Evolutionary conservation across 2,113 vertebrate genomes (phyloP).

Genomic region (Crypturellus undulatus): DNA sequence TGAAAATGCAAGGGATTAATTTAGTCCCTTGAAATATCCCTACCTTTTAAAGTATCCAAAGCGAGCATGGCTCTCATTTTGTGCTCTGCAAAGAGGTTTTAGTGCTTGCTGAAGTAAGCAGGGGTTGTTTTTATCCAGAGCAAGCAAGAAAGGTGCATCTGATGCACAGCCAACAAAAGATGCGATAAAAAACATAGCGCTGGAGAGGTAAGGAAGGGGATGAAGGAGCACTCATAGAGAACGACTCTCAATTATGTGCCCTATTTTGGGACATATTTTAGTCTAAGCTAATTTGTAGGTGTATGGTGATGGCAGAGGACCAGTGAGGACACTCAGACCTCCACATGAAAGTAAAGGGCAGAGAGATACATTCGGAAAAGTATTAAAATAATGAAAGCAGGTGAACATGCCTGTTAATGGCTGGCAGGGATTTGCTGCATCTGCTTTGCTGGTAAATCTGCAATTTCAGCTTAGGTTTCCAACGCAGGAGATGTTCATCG

Average conservation of each 20-base stretch:
- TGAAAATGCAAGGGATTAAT: slow-evolving; percentile 39
- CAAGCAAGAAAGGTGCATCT: slow-evolving; percentile 8
- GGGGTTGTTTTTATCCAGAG: slow-evolving; percentile 44
- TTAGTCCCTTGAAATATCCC: background rate
- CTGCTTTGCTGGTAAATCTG: background rate
- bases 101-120: background rate
- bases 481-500: background rate
- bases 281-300: background rate
- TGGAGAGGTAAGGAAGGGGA: background rate
- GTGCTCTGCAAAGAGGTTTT: background rate
- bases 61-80: background rate
- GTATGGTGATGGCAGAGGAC: background rate
- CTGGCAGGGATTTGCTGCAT: accelerated
- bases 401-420: background rate
- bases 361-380: background rate
- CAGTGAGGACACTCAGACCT: background rate
- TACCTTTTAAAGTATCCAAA: background rate
- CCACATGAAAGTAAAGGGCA: accelerated
- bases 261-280: slow-evolving; percentile 2
- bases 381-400: slow-evolving; percentile 28
- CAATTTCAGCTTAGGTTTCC: slow-evolving; percentile 1
- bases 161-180: slow-evolving; percentile 44
- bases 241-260: slow-evolving; percentile 49
- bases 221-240: background rate
- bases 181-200: background rate